These are phyloP conservation scores for Xenotilapia longispinis DNA, from an alignment of 2,113 vertebrate genomes.

Conservation along the genomic window DNA sequence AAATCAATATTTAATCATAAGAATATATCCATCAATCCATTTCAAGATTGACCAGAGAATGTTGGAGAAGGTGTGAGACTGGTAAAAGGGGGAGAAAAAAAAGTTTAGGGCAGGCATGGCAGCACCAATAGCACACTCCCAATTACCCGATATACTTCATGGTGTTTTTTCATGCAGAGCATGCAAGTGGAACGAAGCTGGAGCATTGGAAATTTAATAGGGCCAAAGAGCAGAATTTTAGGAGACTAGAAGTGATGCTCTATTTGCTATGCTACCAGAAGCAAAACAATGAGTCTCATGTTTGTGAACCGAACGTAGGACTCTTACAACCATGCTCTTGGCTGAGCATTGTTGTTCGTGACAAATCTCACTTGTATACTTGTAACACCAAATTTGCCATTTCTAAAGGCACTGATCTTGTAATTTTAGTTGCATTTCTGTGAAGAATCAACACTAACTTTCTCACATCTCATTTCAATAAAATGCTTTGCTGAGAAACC, in stretches of 20 bases:
- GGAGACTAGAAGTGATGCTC: slow-evolving; percentile 1
- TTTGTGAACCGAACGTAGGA: not conserved
- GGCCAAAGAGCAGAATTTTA: not conserved
- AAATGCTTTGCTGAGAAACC: not conserved
- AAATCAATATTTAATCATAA: not conserved
- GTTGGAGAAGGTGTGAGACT: not conserved
- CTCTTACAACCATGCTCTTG: not conserved
- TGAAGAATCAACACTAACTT: not conserved
- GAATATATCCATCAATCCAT: not conserved
- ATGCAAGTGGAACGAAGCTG: slow-evolving; percentile 29
- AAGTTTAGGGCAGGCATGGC: not conserved
- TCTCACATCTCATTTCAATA: not conserved
- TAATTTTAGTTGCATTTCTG: not conserved
- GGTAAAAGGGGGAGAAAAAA: not conserved
- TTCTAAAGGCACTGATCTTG: not conserved
- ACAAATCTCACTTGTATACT: not conserved
- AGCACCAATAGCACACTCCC: not conserved
- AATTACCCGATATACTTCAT: slow-evolving; percentile 12
- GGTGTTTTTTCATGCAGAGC: slow-evolving; percentile 12
- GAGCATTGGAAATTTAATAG: slow-evolving; percentile 35
- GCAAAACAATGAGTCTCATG: not conserved
- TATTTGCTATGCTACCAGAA: not conserved
- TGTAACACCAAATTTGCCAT: not conserved
- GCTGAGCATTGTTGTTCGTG: not conserved
- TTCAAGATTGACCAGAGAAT: not conserved